Evolutionary conservation across 1,140 invertebrate species (phyloP), one percentile per base, ranked within the genome.

Genomic region (Teleogryllus occipitalis): DNA sequence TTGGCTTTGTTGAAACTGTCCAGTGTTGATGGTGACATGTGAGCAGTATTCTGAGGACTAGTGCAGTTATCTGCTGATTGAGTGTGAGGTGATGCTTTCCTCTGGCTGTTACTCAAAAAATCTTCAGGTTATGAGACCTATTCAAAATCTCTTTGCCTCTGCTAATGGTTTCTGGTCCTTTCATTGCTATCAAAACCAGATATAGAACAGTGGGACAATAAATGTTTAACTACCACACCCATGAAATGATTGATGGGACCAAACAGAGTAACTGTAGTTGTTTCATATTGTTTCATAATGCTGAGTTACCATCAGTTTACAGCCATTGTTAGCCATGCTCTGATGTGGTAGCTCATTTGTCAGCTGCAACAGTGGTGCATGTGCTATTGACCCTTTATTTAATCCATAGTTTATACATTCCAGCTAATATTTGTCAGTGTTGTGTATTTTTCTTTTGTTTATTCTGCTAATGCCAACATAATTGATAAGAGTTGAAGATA

Each of bases 241-340:
- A 65, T 65, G 54, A 65, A 65, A 65, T 65, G 54, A 65, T 65
- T 65, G 54, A 65, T 65, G 54, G 54, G 54, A 65, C 54, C 54
- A 65, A 65, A 65, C 54, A 65, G 10, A 65, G 3, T 65, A 65
- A 65, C 10, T 14, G 54, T 65, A 65, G 54, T 10, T 65, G 54
- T 65, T 65, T 18, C 10, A 65, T 65, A 65, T 65, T 65, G 54
- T 65, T 65, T 65, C 18, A 18, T 65, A 14, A 10, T 65, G 54
- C 18, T 65, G 18, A 65, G 54, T 65, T 65, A 65, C 54, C 54
- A 65, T 65, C 54, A 14, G 10, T 65, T 65, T 10, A 18, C 54
- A 65, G 54, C 54, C 10, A 65, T 65, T 65, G 10, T 10, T 65
- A 18, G 54, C 54, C 54, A 65, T 65, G 54, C 10, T 14, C 18